A percentile compares a stretch with the other conserved stretches of the same genome.
These are phyloP conservation scores for Drosophila koepferae DNA, from an alignment of 2,888 invertebrate genomes.

Conservation along the genomic window DNA sequence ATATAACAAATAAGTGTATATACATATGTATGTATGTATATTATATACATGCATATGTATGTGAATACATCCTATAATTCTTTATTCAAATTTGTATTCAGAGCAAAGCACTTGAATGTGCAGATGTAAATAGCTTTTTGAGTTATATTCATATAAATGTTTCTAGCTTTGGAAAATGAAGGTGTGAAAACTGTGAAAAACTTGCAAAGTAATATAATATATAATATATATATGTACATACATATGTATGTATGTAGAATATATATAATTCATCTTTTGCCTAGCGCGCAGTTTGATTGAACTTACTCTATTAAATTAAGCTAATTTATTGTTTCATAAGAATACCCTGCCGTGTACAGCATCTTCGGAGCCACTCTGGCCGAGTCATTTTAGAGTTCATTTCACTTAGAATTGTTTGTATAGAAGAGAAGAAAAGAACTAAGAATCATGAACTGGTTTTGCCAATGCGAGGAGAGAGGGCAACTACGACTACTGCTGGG, in stretches of 20 bases:
- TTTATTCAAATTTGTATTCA: constrained; percentile 12
- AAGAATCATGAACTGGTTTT: constrained; percentile 65
- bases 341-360: constrained; percentile 23
- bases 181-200: constrained; percentile 24
- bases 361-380: constrained; percentile 2
- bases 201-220: constrained; percentile 1
- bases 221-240: background rate
- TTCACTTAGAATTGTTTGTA: constrained; percentile 12
- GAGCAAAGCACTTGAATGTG: constrained; percentile 24
- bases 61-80: background rate
- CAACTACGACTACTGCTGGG: constrained; percentile 18
- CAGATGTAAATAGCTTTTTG: constrained; percentile 46
- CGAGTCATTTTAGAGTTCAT: background rate
- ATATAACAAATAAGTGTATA: background rate
- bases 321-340: background rate
- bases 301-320: background rate
- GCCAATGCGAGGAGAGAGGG: constrained; percentile 23
- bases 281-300: background rate
- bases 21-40: background rate
- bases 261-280: background rate
- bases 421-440: constrained; percentile 25
- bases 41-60: background rate
- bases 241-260: background rate
- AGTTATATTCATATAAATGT: constrained; percentile 12
- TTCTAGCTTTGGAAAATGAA: constrained; percentile 37